Evolutionary conservation across 2,113 vertebrate species (phyloP), one percentile per base, ranked within the genome.

Genomic region (Pao palembangensis): DNA sequence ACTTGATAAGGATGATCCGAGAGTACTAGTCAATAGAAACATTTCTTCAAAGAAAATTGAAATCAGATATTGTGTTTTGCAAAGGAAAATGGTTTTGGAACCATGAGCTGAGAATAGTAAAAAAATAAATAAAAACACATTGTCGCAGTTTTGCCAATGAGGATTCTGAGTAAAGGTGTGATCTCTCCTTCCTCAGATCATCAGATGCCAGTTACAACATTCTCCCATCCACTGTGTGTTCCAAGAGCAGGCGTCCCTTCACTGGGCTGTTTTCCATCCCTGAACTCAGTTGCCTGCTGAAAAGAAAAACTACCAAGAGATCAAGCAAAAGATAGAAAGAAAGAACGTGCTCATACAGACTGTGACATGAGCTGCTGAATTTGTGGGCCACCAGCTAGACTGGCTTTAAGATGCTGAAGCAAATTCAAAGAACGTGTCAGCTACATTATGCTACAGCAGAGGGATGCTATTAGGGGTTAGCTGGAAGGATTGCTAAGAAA

Each of bases 281-380:
- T n/a, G 8, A 31, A 6, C 28, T 31, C 28, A 31, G 6, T 31
- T 31, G 62, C 76, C 71, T 41, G 10, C 53, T 8, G 8, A 55
- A 51, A 52, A 51, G 25, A 50, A 21, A 31, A 51, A 23, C 49
- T 53, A 61, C 49, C 11, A 55, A 61, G 59, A 71, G 57, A 71
- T 56, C 28, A 31, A 31, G 2, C 28, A 31, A 8, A 31, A 7
- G 28, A 31, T 60, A 31, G 51, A 69, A 46, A 61, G 62, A 55
- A 65, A 58, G 23, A 43, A 38, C 19, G 47, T 67, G 61, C 16
- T 68, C 55, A 55, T 60, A 78, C 59, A 51, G 54, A n/a, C 64
- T 52, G 59, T 38, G 64, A 63, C 64, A 74, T 21, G 38, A 75
- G 42, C 54, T 54, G 55, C 51, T 44, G 66, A 79, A 69, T 82